Base-by-base conservation (phyloP, 1,140 invertebrate species). In the Xylocopa sonorina region DNA sequence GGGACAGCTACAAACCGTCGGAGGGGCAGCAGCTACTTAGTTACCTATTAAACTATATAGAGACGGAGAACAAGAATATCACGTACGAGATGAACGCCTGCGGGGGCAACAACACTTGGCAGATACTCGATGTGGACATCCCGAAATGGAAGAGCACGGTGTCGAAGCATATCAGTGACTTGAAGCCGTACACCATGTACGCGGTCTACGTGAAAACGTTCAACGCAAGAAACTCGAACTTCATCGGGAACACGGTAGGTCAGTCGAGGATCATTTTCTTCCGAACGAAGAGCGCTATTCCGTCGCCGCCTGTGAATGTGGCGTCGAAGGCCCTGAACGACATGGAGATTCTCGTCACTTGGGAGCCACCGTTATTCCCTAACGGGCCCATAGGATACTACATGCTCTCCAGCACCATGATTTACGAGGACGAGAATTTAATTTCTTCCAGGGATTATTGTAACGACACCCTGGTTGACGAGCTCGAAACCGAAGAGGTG, bases 301-400 rank as follows among this genome's bases (percentile, higher is more conserved):
- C 96, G 0, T 92, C 93, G 12, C 89, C 89, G 16, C 95, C 95
- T 1, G 81, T 87, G 7, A 91, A 94, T 83, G 77, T 96, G 5
- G 73, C 82, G 21, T 92, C 93, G 0, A 78, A 80, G 53, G 71
- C 93, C 5, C 80, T 87, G 7, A 93, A 91, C 51, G 85, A 89
- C 27, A 89, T 87, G 60, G 92, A 94, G 77, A 92, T 96, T 27
- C 62, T 90, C 4, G 88, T 97, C 1, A 90, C 82, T 24, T 97
- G 96, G 96, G 84, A 93, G 27, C 89, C 93, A 3, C 96, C 96
- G 0, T 83, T 89, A n/a, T 82, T 92, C 10, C 93, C 94, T 0
- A 96, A 96, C 83, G 96, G 96, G 9, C 93, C 93, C 4, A 93
- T 97, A 27, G 94, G 93, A 0, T 92, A 95, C 75, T 97, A 97